phyloP scores from a whole-genome alignment of 2,113 vertebrate species.

The Campylomormyrus tamandua region DNA sequence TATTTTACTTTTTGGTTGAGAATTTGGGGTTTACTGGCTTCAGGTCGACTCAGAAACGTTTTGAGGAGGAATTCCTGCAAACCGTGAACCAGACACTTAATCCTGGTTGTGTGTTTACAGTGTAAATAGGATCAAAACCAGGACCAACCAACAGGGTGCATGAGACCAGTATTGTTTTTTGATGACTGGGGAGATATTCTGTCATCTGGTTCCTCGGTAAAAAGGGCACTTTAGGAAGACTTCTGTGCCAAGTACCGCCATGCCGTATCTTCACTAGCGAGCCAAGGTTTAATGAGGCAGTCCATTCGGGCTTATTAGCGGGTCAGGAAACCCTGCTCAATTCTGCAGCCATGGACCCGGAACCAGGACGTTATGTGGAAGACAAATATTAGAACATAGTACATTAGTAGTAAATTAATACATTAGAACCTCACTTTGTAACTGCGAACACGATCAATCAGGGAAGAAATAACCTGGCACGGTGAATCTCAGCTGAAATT shows the following conservation, averaged over 20 bases:
- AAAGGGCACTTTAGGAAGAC: not conserved
- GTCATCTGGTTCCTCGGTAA: not conserved
- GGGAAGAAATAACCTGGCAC: not conserved
- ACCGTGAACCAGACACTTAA: not conserved
- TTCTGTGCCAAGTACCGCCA: not conserved
- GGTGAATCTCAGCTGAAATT: not conserved
- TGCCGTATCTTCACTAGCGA: not conserved
- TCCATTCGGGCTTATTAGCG: not conserved
- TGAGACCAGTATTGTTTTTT: not conserved
- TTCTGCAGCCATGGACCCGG: not conserved
- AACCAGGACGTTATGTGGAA: not conserved
- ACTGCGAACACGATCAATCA: not conserved
- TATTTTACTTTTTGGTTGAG: not conserved
- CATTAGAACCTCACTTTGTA: not conserved
- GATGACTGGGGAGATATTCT: not conserved
- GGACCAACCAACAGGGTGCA: slow-evolving; percentile 3
- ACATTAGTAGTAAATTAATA: not conserved
- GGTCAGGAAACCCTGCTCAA: not conserved
- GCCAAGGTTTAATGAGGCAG: not conserved
- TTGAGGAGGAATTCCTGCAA: not conserved
- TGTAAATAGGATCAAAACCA: not conserved
- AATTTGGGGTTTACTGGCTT: not conserved
- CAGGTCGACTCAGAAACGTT: not conserved
- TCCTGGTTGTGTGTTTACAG: slow-evolving; percentile 13
- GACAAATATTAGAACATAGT: not conserved